Evolutionary conservation across 2,797 vertebrate species (phyloP).

Genomic region (Bradypus variegatus): DNA sequence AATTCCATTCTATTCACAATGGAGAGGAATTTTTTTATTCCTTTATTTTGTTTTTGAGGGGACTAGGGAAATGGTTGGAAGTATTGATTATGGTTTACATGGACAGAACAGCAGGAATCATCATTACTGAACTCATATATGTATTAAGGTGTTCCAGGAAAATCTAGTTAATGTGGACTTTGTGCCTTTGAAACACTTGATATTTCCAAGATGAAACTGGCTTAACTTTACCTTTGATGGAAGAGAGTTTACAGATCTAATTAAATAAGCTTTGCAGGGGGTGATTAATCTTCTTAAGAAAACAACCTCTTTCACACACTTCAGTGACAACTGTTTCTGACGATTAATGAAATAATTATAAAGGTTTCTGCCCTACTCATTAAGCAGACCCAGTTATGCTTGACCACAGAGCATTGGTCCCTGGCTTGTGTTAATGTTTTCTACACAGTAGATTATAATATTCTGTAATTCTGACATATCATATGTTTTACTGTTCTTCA

Average conservation of each 20-base stretch:
- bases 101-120: conserved; percentile 22
- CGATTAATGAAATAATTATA: conserved; percentile 62
- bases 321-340: conserved; percentile 54
- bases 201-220: conserved; percentile 44
- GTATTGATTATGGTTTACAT: conserved; percentile 4
- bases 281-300: conserved; percentile 66
- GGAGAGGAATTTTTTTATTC: conserved; percentile 7
- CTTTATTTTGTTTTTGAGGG: conserved; percentile 21
- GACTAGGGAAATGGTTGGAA: not conserved
- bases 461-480: not conserved
- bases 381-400: conserved; percentile 44
- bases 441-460: not conserved
- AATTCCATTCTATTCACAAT: conserved; percentile 25
- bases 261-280: conserved; percentile 64
- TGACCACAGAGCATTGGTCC: not conserved
- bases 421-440: conserved; percentile 42
- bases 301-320: conserved; percentile 65
- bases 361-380: conserved; percentile 45
- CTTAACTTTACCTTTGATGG: conserved; percentile 46
- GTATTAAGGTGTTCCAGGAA: conserved; percentile 39
- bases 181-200: conserved; percentile 34
- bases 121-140: conserved; percentile 27
- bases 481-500: not conserved
- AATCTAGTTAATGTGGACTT: conserved; percentile 40
- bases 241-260: conserved; percentile 57